Evolutionary conservation across 2,797 vertebrate genomes (phyloP).

Genomic region (Amazona ochrocephala): DNA sequence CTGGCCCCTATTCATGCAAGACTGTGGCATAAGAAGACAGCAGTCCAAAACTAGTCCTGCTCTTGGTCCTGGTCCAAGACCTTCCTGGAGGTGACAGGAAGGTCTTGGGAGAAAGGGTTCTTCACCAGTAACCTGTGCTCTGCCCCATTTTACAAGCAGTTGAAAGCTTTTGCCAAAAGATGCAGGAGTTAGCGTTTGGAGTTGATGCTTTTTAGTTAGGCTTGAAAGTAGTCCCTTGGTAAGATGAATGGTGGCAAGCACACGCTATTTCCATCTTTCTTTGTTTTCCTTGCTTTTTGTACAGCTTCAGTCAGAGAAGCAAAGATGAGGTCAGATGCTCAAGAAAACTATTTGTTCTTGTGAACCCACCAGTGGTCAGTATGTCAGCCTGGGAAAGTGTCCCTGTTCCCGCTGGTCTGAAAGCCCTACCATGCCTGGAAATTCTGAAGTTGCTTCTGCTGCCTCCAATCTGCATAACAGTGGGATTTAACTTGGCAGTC

Average conservation of each 20-base stretch:
- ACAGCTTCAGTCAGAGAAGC: background rate
- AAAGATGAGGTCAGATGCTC: background rate
- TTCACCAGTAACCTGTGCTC: background rate
- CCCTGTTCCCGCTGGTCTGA: background rate
- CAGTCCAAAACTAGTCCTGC: background rate
- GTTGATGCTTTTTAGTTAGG: background rate
- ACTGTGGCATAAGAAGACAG: background rate
- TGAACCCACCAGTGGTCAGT: background rate
- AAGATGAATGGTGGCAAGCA: background rate
- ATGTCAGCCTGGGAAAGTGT: background rate
- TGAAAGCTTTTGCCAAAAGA: background rate
- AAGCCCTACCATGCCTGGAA: background rate
- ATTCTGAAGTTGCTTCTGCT: background rate
- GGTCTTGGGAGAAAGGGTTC: background rate
- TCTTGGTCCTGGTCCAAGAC: constrained; percentile 6
- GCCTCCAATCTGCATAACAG: background rate
- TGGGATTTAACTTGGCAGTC: fast-evolving
- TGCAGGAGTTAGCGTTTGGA: background rate
- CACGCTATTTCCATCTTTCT: background rate
- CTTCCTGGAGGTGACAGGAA: background rate
- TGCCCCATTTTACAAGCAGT: background rate
- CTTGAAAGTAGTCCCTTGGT: background rate
- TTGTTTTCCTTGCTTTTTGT: background rate
- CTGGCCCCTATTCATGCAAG: background rate
- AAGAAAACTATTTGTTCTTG: background rate